These are phyloP conservation scores for Palloptera scutellata DNA, from an alignment of 2,888 invertebrate species.

Conservation along the genomic window DNA sequence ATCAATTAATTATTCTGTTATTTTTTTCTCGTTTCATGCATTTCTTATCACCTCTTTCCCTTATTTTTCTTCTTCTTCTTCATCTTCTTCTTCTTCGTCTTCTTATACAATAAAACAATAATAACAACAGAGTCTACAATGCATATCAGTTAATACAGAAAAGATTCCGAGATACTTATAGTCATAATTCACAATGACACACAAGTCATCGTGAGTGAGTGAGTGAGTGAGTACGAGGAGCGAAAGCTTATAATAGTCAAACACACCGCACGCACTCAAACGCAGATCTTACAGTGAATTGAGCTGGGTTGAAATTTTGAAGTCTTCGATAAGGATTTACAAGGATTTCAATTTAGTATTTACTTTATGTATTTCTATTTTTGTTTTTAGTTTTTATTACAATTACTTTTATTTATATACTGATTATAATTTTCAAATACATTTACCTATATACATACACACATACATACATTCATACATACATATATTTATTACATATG, in stretches of 20 bases:
- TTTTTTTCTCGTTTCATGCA: constrained; percentile 47
- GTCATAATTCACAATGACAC: constrained; percentile 56
- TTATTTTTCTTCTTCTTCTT: constrained; percentile 15
- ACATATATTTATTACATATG: constrained; percentile 1
- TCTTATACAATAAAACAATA: not conserved
- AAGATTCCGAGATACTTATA: constrained; percentile 75
- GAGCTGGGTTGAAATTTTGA: not conserved
- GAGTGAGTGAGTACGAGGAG: constrained; percentile 27
- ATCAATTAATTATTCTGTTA: constrained; percentile 38
- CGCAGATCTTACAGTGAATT: not conserved
- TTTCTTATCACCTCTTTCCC: constrained; percentile 53
- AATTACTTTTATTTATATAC: constrained; percentile 44
- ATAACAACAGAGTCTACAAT: constrained; percentile 68
- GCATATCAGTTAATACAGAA: constrained; percentile 78
- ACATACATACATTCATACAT: constrained; percentile 5
- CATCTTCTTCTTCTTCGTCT: not conserved
- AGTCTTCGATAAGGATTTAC: no score
- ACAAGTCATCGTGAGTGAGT: not conserved
- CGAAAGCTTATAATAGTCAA: constrained; percentile 32
- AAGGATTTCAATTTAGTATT: not conserved
- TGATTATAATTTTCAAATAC: constrained; percentile 38
- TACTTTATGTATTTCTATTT: constrained; percentile 9
- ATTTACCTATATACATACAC: constrained; percentile 12
- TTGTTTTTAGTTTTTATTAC: no score
- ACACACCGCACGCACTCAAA: constrained; percentile 16